Base-by-base conservation (phyloP, 2,888 invertebrate species). In the Erebia ligea region DNA sequence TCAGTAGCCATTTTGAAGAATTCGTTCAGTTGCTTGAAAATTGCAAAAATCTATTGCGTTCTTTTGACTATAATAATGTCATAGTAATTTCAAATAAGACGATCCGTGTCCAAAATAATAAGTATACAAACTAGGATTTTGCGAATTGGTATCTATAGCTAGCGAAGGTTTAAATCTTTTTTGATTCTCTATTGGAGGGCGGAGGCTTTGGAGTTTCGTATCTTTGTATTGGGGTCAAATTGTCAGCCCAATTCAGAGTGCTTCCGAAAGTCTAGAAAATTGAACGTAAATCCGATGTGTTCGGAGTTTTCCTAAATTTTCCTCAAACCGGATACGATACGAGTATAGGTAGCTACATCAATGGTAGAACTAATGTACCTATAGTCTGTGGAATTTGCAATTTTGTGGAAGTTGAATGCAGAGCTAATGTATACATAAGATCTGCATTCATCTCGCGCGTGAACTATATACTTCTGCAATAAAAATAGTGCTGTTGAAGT, bases 241-340 rank as follows among this genome's bases (percentile, higher is more conserved):
- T 84, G 88, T 82, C 81, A 78, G 80, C 81, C 81, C 82, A 83
- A 84, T 86, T 84, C 81, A 80, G 81, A 73, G 75, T 83, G 86
- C 85, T 87, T 84, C 85, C 81, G 83, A 88, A 88, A 90, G 86
- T 90, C 89, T 88, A 84, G 84, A 87, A 88, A 90, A 92, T 91
- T 90, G 89, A 88, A 90, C 87, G 87, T 85, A 90, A 92, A 92
- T 92, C 90, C 86, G 91, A 92, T 92, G 91, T 91, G 72, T 75
- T 56, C 67, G 74, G 73, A 76, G 72, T 68, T 70, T 61, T 68
- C 71, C 65, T 71, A 72, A 76, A 76, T 73, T 75, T 71, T 71
- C 69, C 70, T 69, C 73, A 75, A 77, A 73, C 76, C 80, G 79
- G 79, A 80, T 82, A 83, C 80, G 76, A 82, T 83, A 84, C 82